Base-by-base conservation (phyloP, 2,888 invertebrate species). In the Hyposoter didymator region DNA sequence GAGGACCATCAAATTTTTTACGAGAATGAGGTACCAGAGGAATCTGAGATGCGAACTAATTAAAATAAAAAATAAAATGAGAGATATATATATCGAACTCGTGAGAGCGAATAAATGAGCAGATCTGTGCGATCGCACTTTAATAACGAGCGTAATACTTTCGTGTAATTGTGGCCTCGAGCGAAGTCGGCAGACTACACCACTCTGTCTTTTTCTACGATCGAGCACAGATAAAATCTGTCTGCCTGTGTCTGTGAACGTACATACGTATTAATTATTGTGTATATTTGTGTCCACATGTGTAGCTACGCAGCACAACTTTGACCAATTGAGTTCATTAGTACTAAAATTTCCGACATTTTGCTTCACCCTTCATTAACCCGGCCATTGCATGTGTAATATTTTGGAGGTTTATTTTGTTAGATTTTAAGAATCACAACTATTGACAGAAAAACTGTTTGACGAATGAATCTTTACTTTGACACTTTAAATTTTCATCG, bases 141-240 rank as follows among this genome's bases (percentile, higher is more conserved):
- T 87, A 87, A 89, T 88, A 88, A 84, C 82, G 79, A 87, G 83
- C 85, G 87, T 86, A 88, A 88, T 86, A 87, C 87, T 87, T 86
- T 74, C 85, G 84, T 78, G 75, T 87, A 89, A 89, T 88, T 89
- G 87, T 82, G 75, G 85, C 86, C 85, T 79, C 55, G 78, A 84
- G 84, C 87, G 8, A 82, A 78, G 62, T 84, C 72, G 82, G 55
- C 39, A 49, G 72, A 64, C 55, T 43, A 43, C 39, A 45, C 45
- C 17, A 52, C 84, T 43, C 45, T 45, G 59, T 74, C 74, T 7
- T 75, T 39, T 35, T 64, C 64, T 66, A 49, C 49, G 85, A 89
- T 22, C 35, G 19, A 14, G 32, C 32, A 49, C 43, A 35, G 45
- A 64, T 47, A 78, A 55, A 49, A 64, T 47, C 45, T 62, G 45